Conservation (phyloP, 1,140 invertebrate genomes). For the Microplitis mediator region DNA sequence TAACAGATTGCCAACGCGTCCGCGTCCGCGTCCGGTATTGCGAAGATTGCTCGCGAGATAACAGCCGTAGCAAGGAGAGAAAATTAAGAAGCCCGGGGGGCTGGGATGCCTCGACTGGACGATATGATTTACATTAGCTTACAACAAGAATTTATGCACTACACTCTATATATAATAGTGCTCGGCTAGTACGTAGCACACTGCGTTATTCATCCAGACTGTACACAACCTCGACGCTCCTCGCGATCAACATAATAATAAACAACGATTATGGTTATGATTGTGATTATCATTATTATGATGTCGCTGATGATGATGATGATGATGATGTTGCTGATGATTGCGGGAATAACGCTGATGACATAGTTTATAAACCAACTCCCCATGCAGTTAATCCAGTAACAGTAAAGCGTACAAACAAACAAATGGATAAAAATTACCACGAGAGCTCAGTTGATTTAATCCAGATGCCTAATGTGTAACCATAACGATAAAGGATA, state of each 20-base stretch:
- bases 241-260: too few relatives aligned
- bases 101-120: background rate
- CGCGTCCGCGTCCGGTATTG: conserved; percentile 36
- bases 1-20: conserved; percentile 44
- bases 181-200: background rate
- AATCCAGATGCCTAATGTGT: background rate
- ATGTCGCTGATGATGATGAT: background rate
- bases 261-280: background rate
- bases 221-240: too few relatives aligned
- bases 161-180: too few relatives aligned
- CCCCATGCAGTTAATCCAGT: background rate
- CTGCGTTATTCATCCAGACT: background rate
- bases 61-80: conserved; percentile 24
- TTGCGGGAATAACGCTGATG: background rate
- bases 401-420: background rate
- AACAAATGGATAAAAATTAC: background rate
- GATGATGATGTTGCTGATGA: background rate
- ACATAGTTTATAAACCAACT: background rate
- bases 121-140: conserved; percentile 33
- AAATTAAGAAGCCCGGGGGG: conserved; percentile 32
- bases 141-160: background rate
- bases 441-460: background rate
- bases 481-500: background rate
- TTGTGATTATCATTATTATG: background rate
- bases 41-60: conserved; percentile 37